phyloP scores from a whole-genome alignment of 2,888 invertebrate genomes.

The Sarcophaga subvicina region DNA sequence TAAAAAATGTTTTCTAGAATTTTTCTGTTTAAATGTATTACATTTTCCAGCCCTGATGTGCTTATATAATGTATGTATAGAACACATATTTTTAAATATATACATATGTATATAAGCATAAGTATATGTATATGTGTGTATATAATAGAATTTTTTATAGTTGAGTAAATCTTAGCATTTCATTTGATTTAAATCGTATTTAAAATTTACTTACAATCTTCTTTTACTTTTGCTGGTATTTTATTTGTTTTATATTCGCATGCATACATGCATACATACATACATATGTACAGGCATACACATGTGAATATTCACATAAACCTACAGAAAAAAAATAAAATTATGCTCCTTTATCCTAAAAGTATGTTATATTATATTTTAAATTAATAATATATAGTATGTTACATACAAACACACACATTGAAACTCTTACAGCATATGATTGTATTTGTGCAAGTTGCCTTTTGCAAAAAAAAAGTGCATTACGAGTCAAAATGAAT shows the following conservation, averaged over 20 bases:
- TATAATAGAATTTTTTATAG: conserved; percentile 36
- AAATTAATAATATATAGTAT: conserved; percentile 51
- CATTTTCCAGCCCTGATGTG: too few species aligned
- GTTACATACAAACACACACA: neutral
- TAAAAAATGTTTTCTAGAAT: neutral
- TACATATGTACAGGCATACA: neutral
- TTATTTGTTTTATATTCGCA: conserved; percentile 47
- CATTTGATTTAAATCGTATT: conserved; percentile 61
- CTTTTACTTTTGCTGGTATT: conserved; percentile 31
- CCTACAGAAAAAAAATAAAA: too few species aligned
- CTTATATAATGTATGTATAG: too few species aligned
- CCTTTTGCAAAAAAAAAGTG: conserved; percentile 27
- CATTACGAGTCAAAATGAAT: conserved; percentile 22
- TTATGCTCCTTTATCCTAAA: conserved; percentile 14
- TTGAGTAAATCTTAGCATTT: conserved; percentile 64
- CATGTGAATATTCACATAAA: too few species aligned
- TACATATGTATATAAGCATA: too few species aligned
- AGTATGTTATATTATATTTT: conserved; percentile 57
- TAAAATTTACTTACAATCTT: conserved; percentile 60
- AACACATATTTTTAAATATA: too few species aligned
- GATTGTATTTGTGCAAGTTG: too few species aligned
- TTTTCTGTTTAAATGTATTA: neutral
- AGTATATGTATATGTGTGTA: too few species aligned
- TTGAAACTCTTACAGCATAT: neutral
- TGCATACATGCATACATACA: neutral